phyloP scores from a whole-genome alignment of 2,113 vertebrate species.

The Ifrita kowaldi region DNA sequence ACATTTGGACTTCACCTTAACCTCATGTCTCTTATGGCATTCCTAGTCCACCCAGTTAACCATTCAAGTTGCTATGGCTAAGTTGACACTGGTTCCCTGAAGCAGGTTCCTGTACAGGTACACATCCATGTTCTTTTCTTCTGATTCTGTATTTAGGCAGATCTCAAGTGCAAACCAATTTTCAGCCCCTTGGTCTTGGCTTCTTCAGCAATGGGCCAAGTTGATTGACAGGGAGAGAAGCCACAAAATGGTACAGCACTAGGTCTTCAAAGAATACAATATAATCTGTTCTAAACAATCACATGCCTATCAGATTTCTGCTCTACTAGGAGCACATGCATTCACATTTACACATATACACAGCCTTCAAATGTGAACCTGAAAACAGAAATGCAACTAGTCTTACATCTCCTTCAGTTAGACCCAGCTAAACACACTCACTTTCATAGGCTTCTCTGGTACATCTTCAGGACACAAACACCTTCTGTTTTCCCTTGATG shows the following conservation, averaged over 20 bases:
- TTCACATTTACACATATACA: not conserved
- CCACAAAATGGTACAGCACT: not conserved
- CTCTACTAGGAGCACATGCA: not conserved
- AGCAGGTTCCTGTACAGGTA: not conserved
- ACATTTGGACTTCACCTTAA: not conserved
- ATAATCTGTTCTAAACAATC: not conserved
- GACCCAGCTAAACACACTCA: not conserved
- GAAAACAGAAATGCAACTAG: not conserved
- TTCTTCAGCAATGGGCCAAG: not conserved
- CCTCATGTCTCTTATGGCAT: not conserved
- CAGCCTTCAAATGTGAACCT: not conserved
- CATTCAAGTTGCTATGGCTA: not conserved
- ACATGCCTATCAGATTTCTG: not conserved
- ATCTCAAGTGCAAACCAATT: not conserved
- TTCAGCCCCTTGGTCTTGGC: not conserved
- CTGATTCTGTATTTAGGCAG: not conserved
- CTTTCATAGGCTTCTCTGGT: not conserved
- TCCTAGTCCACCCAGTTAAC: not conserved
- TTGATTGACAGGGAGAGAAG: not conserved
- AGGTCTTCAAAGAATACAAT: not conserved
- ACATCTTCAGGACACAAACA: not conserved
- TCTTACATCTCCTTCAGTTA: not conserved
- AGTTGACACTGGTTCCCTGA: not conserved
- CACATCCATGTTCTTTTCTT: not conserved
- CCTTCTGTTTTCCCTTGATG: not conserved